phyloP scores from a whole-genome alignment of 2,797 vertebrate species.

The Phoebastria nigripes region DNA sequence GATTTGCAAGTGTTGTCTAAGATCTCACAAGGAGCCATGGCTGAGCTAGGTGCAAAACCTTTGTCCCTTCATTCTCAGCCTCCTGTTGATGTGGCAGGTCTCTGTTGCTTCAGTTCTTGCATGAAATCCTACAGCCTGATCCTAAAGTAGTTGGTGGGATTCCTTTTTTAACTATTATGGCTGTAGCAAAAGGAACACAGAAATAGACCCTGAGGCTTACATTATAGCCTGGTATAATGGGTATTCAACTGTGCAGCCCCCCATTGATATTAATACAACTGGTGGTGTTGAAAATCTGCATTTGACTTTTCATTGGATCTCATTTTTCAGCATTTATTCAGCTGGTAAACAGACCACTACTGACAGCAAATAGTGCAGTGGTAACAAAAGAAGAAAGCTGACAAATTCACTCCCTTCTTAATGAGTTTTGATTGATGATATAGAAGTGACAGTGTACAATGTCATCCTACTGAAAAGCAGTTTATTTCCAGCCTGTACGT shows the following conservation, averaged over 20 bases:
- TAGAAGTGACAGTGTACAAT: background rate
- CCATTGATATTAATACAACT: background rate
- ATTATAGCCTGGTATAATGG: background rate
- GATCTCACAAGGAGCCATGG: accelerated
- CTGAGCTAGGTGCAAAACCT: background rate
- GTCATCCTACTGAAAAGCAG: background rate
- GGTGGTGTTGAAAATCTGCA: background rate
- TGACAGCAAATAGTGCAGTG: background rate
- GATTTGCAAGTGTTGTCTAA: background rate
- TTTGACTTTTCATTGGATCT: background rate
- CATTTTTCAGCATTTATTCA: background rate
- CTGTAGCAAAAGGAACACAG: background rate
- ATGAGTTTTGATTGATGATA: background rate
- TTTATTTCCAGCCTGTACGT: background rate
- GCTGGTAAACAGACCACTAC: background rate
- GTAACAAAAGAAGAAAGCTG: background rate
- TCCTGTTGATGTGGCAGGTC: background rate
- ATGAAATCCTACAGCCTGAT: background rate
- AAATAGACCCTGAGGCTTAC: background rate
- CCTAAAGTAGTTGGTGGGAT: background rate
- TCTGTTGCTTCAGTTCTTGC: background rate
- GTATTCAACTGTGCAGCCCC: background rate
- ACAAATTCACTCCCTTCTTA: background rate
- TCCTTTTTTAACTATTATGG: background rate
- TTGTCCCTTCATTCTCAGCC: background rate